Percentiles rank a stretch among this genome's conserved stretches.
phyloP scores from a whole-genome alignment of 2,888 invertebrate species.

The Apantesis nais region DNA sequence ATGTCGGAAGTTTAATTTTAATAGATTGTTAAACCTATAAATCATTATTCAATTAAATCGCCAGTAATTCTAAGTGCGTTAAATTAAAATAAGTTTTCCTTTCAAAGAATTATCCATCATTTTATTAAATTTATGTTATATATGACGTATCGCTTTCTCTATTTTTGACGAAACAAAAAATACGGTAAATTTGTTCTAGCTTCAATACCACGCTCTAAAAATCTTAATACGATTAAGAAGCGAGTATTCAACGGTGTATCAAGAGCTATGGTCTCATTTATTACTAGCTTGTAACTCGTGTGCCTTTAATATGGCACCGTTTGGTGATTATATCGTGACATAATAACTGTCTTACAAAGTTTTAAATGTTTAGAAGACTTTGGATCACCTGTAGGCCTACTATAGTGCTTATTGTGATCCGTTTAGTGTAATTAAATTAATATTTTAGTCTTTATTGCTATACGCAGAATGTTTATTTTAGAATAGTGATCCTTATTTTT shows the following conservation, averaged over 20 bases:
- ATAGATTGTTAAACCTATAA: background rate
- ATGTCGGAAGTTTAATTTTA: background rate
- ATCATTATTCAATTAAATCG: background rate
- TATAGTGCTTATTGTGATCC: too few species aligned
- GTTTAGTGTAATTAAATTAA: too few species aligned
- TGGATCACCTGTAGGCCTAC: too few species aligned
- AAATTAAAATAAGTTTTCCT: background rate
- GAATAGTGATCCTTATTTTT: too few species aligned
- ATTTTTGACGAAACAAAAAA: background rate
- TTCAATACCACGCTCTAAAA: conserved; percentile 3
- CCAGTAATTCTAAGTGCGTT: background rate
- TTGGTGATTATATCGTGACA: background rate
- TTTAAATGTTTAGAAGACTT: too few species aligned
- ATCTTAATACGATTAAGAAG: background rate
- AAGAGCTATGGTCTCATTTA: background rate
- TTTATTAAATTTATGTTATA: background rate
- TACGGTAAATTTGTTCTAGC: conserved; percentile 5
- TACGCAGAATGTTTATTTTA: too few species aligned
- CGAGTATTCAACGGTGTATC: background rate
- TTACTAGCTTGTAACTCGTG: background rate
- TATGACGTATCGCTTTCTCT: background rate
- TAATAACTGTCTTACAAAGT: too few species aligned
- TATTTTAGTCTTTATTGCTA: too few species aligned
- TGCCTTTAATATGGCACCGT: background rate
- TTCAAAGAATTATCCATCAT: background rate